Evolutionary conservation across 1,140 invertebrate species (phyloP).

Genomic region (Macrobrachium nipponense): DNA sequence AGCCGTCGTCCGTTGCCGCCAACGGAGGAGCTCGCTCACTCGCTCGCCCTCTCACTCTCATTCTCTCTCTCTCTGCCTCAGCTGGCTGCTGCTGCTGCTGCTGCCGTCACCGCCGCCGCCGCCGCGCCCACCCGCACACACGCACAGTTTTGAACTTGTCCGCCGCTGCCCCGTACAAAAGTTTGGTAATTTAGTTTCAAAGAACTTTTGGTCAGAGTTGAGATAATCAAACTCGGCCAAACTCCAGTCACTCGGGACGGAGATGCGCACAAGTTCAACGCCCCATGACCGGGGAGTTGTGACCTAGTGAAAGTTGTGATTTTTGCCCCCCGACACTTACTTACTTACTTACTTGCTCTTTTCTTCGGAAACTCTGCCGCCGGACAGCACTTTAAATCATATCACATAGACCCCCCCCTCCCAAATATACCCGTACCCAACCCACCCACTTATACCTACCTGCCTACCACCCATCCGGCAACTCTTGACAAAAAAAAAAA

Average conservation of each 20-base stretch:
- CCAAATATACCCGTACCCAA: background rate
- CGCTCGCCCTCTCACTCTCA: background rate
- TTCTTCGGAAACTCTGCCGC: constrained; percentile 38
- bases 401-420: background rate
- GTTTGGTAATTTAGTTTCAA: constrained; percentile 65
- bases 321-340: constrained; percentile 30
- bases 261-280: constrained; percentile 67
- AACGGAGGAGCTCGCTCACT: no score
- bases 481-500: constrained; percentile 2
- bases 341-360: constrained; percentile 17
- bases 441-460: background rate
- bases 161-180: constrained; percentile 66
- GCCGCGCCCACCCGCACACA: constrained; percentile 67
- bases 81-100: constrained; percentile 66
- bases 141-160: constrained; percentile 55
- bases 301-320: constrained; percentile 64
- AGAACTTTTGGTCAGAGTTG: constrained; percentile 61
- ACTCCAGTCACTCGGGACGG: constrained; percentile 69
- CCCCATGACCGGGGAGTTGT: constrained; percentile 69
- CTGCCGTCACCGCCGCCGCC: constrained; percentile 71
- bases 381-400: constrained; percentile 24
- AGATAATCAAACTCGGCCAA: constrained; percentile 66
- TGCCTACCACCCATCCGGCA: background rate
- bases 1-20: no score
- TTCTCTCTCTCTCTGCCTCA: constrained; percentile 32